Conservation (phyloP, 2,797 vertebrate genomes). For the Notoglanidium macrostoma region DNA sequence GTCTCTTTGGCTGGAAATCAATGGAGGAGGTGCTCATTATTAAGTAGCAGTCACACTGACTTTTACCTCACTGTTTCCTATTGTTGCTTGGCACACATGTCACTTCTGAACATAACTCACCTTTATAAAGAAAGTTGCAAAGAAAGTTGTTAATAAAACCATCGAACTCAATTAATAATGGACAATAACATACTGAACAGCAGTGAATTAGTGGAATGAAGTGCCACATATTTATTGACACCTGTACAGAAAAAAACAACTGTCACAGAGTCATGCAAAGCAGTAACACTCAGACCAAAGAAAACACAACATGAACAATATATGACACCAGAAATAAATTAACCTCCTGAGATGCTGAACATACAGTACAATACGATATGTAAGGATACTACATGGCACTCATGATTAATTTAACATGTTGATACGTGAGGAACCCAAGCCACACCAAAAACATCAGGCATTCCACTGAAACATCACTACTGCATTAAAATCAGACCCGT, state of each 20-base stretch:
- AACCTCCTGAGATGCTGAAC: conserved; percentile 76
- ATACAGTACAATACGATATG: conserved; percentile 71
- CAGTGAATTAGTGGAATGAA: conserved; percentile 74
- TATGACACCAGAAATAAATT: conserved; percentile 66
- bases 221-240: conserved; percentile 88
- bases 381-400: conserved; percentile 65
- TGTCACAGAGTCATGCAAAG: conserved; percentile 87
- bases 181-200: conserved; percentile 57
- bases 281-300: conserved; percentile 74
- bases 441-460: conserved; percentile 52
- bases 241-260: conserved; percentile 76
- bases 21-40: not conserved
- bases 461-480: conserved; percentile 61
- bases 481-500: conserved; percentile 59
- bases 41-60: not conserved
- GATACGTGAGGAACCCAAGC: conserved; percentile 52
- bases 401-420: conserved; percentile 66
- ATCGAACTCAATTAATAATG: conserved; percentile 30
- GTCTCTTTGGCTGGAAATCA: not conserved
- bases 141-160: conserved; percentile 12
- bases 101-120: not conserved
- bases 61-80: not conserved
- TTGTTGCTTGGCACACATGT: not conserved
- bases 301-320: conserved; percentile 78
- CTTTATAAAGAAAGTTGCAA: not conserved